Evolutionary conservation across 2,888 invertebrate species (phyloP), one percentile per base, ranked within the genome.

Genomic region (Octonoba sinensis): DNA sequence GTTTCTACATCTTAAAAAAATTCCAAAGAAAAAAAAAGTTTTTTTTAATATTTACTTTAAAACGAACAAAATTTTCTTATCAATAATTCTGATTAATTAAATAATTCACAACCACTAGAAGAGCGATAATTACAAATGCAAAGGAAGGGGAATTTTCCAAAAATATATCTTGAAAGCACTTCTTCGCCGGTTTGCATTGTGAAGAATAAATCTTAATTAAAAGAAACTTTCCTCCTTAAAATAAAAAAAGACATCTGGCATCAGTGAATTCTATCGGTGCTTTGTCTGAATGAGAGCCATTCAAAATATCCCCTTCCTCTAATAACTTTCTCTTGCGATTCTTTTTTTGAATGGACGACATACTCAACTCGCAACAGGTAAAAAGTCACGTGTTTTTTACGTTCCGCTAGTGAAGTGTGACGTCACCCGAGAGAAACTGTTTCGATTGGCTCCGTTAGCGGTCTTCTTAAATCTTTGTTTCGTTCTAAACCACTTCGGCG

Each of bases 321-420:
- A 59, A 65, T 71, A 78, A 78, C 71, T 71, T 71, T 78, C 70
- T 57, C 71, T 60, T 44, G 62, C 70, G 76, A 70, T 70, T 62
- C 76, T 77, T 70, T 75, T 70, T 70, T 36, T 36, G 76, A 77
- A 77, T 60, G 60, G 69, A 56, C 59, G 76, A 70, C 76, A 77
- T 77, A 47, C 67, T 67, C 60, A 62, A 60, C 51, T 44, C 56
- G 49, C 64, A 77, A 77, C 76, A 77, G 76, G 76, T 77, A 77
- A 64, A 27, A 54, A 56, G 64, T 64, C 76, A 64, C 76, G 76
- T 69, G 71, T 71, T 65, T 36, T 47, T 27, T 46, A 56, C 71
- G 78, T 65, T 78, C 78, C 78, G 78, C 71, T 78, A 71, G 65
- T 59, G 15, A 27, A 46, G 18, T 59, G 64, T 78, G 78, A 78